phyloP scores from a whole-genome alignment of 2,888 invertebrate species.

The Epistrophella euchroma region DNA sequence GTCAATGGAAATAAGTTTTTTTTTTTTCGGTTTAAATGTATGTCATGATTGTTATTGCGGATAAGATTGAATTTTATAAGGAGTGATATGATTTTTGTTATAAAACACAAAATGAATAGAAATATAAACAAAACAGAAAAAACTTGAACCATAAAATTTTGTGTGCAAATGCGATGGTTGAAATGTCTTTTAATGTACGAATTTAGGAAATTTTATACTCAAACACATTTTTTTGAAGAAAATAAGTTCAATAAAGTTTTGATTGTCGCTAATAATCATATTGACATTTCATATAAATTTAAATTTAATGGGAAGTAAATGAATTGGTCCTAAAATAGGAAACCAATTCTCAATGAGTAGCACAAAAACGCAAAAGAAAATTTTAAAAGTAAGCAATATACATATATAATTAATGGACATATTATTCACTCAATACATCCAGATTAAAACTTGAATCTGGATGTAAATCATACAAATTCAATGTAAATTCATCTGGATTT shows the following conservation, averaged over 20 bases:
- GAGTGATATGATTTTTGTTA: not conserved
- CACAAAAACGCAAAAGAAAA: too few species aligned
- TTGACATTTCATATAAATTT: not conserved
- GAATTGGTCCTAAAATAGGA: too few species aligned
- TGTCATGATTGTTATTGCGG: constrained; percentile 29
- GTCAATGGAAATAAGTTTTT: not conserved
- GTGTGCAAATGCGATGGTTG: constrained; percentile 28
- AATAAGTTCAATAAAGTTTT: not conserved
- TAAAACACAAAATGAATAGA: constrained; percentile 17
- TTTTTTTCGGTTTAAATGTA: not conserved
- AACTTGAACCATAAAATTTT: not conserved
- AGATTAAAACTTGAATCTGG: too few species aligned
- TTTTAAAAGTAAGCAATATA: too few species aligned
- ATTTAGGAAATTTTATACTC: too few species aligned
- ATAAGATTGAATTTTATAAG: not conserved
- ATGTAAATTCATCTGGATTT: too few species aligned
- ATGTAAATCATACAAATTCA: too few species aligned
- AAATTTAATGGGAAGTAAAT: too few species aligned
- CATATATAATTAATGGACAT: too few species aligned
- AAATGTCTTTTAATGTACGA: not conserved
- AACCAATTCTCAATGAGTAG: too few species aligned
- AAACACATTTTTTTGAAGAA: not conserved
- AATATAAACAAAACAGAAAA: constrained; percentile 15
- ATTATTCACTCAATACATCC: too few species aligned
- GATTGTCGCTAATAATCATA: not conserved